These are phyloP conservation scores for Carollia perspicillata DNA, from an alignment of 2,113 vertebrate species.

Conservation along the genomic window DNA sequence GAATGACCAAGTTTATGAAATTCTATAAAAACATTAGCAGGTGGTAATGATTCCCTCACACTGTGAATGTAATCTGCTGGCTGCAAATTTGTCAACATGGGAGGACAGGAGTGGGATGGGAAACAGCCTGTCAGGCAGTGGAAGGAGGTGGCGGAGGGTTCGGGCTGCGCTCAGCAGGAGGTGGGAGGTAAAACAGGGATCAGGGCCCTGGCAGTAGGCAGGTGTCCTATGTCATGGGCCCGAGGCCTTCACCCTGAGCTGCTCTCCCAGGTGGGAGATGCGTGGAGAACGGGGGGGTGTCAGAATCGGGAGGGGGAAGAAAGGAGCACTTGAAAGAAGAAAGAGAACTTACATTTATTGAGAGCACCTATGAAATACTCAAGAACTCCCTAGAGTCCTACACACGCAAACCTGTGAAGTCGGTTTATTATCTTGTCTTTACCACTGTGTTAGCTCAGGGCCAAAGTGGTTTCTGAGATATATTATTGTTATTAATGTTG, in stretches of 20 bases:
- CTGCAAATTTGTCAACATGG: constrained; percentile 46
- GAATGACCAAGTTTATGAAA: constrained; percentile 72
- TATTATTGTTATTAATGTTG: neutral
- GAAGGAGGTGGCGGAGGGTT: no score
- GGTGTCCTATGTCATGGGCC: rapidly evolving
- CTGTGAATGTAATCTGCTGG: constrained; percentile 44
- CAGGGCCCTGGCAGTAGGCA: rapidly evolving
- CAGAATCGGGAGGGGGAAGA: neutral
- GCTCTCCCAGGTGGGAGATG: no score
- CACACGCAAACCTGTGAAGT: neutral
- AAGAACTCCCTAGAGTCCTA: neutral
- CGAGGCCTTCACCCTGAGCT: neutral
- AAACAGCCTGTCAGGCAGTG: neutral
- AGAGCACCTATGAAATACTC: neutral
- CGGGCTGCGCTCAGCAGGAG: neutral
- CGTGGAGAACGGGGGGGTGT: neutral
- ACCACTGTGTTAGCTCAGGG: neutral
- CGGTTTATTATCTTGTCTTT: neutral
- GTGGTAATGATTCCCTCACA: constrained; percentile 56
- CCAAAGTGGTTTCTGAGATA: neutral
- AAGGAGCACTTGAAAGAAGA: neutral
- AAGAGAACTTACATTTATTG: neutral
- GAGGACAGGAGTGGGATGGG: neutral
- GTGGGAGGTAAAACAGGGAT: neutral
- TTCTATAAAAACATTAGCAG: constrained; percentile 74